phyloP scores from a whole-genome alignment of 2,888 invertebrate species.

The Epinotia demarniana region DNA sequence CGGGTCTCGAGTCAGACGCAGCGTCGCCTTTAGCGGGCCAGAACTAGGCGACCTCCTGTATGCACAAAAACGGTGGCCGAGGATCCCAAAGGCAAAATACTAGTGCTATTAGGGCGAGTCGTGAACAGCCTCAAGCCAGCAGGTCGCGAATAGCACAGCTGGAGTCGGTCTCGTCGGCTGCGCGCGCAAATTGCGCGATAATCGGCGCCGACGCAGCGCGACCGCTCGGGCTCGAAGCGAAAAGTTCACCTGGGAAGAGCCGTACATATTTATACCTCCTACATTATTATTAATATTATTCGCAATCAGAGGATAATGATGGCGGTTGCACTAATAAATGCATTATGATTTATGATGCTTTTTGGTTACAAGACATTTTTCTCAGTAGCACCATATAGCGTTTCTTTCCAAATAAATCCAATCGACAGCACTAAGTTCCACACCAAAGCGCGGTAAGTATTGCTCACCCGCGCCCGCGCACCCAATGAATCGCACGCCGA shows the following conservation, averaged over 20 bases:
- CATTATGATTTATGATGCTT: too few relatives aligned
- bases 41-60: neutral
- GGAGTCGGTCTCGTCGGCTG: conserved; percentile 9
- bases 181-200: conserved; percentile 31
- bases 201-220: conserved; percentile 48
- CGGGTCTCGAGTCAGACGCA: neutral
- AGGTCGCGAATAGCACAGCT: neutral
- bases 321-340: too few relatives aligned
- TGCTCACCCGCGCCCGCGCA: neutral
- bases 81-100: neutral
- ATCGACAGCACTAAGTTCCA: too few relatives aligned
- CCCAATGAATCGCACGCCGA: neutral
- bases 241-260: too few relatives aligned
- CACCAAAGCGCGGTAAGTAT: too few relatives aligned
- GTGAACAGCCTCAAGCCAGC: neutral
- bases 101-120: neutral
- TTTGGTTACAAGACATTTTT: too few relatives aligned
- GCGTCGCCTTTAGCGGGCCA: neutral
- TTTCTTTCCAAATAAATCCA: too few relatives aligned
- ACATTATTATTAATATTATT: too few relatives aligned
- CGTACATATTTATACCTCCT: too few relatives aligned
- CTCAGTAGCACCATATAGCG: too few relatives aligned
- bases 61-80: neutral
- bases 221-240: too few relatives aligned
- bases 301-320: too few relatives aligned